Percentiles rank a stretch among this genome's conserved stretches.
Conservation (phyloP, 1,140 invertebrate species). For the Homalodisca vitripennis region DNA sequence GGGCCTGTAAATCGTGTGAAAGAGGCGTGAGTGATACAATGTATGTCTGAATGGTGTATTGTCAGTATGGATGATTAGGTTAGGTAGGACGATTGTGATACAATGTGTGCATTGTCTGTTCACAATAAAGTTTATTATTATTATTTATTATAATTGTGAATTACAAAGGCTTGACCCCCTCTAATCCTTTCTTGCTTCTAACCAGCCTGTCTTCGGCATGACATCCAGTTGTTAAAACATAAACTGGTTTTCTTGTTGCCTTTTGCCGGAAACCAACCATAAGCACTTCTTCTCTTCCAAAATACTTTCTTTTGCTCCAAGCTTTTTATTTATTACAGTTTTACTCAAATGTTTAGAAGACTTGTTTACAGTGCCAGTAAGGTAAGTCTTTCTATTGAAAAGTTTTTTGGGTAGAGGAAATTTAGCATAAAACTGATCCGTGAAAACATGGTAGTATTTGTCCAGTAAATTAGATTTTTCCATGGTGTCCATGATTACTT, state of each 20-base stretch:
- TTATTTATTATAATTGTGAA: conserved; percentile 11
- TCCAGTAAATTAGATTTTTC: background rate
- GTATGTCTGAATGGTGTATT: no score
- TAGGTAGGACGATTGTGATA: no score
- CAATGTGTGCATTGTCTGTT: no score
- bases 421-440: background rate
- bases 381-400: background rate
- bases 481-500: background rate
- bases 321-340: background rate
- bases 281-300: background rate
- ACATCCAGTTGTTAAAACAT: background rate
- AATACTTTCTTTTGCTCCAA: background rate
- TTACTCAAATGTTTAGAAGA: background rate
- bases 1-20: no score
- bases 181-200: conserved; percentile 15
- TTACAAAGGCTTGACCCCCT: conserved; percentile 8
- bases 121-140: no score
- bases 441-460: background rate
- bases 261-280: conserved; percentile 4
- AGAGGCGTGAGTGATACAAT: no score
- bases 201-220: conserved; percentile 6
- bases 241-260: conserved; percentile 11
- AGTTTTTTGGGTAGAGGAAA: background rate
- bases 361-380: background rate
- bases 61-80: no score